Evolutionary conservation across 1,140 invertebrate species (phyloP), one percentile per base, ranked within the genome.

Genomic region (Drosophila subpulchrella): DNA sequence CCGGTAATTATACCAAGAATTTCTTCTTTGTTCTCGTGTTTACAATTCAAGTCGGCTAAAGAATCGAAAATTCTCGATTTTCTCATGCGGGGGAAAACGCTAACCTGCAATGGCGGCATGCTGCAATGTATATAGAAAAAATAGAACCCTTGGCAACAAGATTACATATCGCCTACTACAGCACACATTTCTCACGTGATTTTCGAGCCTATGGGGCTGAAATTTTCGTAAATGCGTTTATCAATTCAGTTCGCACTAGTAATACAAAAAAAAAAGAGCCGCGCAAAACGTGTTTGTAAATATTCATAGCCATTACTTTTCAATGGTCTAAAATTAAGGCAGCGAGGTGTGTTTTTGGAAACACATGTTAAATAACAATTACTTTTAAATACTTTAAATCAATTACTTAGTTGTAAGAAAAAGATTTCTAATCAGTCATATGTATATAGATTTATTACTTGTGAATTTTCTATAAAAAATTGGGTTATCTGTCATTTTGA

Each of bases 1-100:
- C 97, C 93, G 90, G 90, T 91, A 81, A 97, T 97, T 91, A 60
- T 48, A 36, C 20, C 60, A 41, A 60, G 17, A 60, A 13, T 32
- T 7, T 34, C 6, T 44, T 44, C 61, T 65, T 65, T 61, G 61
- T 65, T 65, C 56, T 60, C 17, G 17, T 61, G 32, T 61, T 61
- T 65, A 44, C 20, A 60, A 6, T 20, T 34, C 15, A 30, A 63
- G 17, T 55, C 13, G 32, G 24, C 2, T 27, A 50, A 32, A 50
- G 41, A 62, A 30, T 4, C 6, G 10, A 0, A 11, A 0, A 32
- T 34, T 34, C 8, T 24, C 13, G 7, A n/a, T 32, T 46, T 32
- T 24, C 15, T 58, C n/a, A n/a, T 20, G 48, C 1, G 27, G 27
- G 32, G 12, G 13, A n/a, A 39, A 30, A 27, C 13, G 34, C 8